Percentiles rank a stretch among this genome's conserved stretches.
phyloP scores from a whole-genome alignment of 2,888 invertebrate species.

The Prenolepis imparis region DNA sequence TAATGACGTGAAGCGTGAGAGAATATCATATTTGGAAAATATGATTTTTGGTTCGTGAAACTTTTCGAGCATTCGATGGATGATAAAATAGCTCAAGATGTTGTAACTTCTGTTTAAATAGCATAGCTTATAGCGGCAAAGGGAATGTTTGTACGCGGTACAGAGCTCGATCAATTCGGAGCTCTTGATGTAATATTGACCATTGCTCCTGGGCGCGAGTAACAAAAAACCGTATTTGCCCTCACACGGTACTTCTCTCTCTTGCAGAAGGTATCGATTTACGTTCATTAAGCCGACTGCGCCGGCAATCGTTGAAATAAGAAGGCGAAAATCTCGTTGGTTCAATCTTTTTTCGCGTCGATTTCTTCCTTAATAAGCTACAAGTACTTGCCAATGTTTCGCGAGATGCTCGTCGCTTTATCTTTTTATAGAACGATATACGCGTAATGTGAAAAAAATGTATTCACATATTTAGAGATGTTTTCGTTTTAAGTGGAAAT shows the following conservation, averaged over 20 bases:
- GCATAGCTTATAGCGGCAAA: conserved; percentile 42
- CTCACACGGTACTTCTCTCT: conserved; percentile 42
- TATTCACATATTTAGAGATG: not conserved
- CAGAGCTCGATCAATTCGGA: conserved; percentile 50
- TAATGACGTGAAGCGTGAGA: not conserved
- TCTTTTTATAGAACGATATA: not conserved
- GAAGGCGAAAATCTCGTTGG: conserved; percentile 44
- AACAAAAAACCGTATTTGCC: conserved; percentile 55
- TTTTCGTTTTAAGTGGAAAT: not conserved
- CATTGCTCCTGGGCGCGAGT: conserved; percentile 50
- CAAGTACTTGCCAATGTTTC: not conserved
- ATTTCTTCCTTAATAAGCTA: conserved; percentile 47
- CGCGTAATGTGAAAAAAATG: not conserved
- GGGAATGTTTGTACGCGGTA: conserved; percentile 46
- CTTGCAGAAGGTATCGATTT: conserved; percentile 52
- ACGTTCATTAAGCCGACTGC: conserved; percentile 52
- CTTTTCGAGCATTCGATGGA: not conserved
- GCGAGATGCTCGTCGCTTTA: not conserved
- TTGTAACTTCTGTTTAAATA: conserved; percentile 41
- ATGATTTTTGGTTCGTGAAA: not conserved
- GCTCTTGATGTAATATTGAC: conserved; percentile 55
- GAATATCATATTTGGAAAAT: not conserved
- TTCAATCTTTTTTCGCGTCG: conserved; percentile 23
- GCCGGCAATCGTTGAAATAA: conserved; percentile 38
- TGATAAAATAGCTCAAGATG: conserved; percentile 23